Evolutionary conservation across 2,113 vertebrate species (phyloP).

Genomic region (Tamias sibiricus): DNA sequence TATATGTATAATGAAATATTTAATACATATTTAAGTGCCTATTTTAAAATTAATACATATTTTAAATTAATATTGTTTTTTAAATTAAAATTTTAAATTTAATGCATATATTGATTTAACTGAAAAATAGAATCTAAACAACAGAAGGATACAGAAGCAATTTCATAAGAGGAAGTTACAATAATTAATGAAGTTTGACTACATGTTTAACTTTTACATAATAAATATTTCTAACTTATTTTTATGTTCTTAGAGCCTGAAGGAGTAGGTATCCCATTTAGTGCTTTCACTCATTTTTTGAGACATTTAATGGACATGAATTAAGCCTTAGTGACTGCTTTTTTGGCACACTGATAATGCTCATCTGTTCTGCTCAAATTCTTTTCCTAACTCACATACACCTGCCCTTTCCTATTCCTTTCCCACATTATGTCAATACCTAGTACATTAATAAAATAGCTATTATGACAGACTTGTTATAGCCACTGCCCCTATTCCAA

Average conservation of each 20-base stretch:
- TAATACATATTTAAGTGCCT: not conserved
- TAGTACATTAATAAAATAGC: not conserved
- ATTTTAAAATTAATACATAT: too few species aligned
- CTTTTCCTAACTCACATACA: not conserved
- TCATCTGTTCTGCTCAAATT: not conserved
- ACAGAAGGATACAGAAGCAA: not conserved
- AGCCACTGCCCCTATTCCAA: not conserved
- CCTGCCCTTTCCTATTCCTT: fast-evolving
- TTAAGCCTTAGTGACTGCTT: not conserved
- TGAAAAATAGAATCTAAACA: not conserved
- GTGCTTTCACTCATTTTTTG: not conserved
- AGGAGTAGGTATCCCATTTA: not conserved
- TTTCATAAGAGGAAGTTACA: not conserved
- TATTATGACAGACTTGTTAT: not conserved
- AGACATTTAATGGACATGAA: not conserved
- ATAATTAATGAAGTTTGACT: not conserved
- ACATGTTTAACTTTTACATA: not conserved
- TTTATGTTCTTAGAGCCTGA: not conserved
- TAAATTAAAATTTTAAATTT: too few species aligned
- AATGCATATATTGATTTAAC: not conserved
- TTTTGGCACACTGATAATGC: not conserved
- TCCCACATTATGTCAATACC: not conserved
- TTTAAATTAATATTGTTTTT: too few species aligned
- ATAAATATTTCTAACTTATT: not conserved
- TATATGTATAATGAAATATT: not conserved